Conservation (phyloP, 2,797 vertebrate genomes). For the Sebastes reedi region DNA sequence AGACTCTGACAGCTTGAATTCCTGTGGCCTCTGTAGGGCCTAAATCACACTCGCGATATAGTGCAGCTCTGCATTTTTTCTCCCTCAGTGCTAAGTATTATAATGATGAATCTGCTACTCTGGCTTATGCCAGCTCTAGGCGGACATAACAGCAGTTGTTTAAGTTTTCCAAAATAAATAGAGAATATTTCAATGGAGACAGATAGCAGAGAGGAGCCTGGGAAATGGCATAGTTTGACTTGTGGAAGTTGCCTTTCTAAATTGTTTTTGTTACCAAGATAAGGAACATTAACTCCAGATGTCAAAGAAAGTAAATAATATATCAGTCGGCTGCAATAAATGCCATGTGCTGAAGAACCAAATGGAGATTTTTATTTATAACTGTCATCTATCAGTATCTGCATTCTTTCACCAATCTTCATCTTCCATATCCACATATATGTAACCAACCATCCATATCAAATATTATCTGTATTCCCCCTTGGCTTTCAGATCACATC, state of each 20-base stretch:
- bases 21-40: constrained; percentile 70
- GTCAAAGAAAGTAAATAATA: constrained; percentile 86
- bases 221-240: constrained; percentile 86
- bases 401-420: constrained; percentile 58
- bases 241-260: constrained; percentile 89
- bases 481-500: constrained; percentile 62
- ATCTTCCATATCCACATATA: constrained; percentile 48
- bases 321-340: constrained; percentile 79
- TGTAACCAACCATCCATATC: constrained; percentile 67
- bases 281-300: constrained; percentile 89
- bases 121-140: constrained; percentile 80
- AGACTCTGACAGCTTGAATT: constrained; percentile 75
- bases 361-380: constrained; percentile 74
- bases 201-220: constrained; percentile 85
- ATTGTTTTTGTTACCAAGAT: constrained; percentile 88
- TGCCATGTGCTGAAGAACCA: constrained; percentile 76
- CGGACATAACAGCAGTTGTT: constrained; percentile 87
- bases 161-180: constrained; percentile 88
- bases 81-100: constrained; percentile 81
- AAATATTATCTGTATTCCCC: constrained; percentile 63
- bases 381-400: constrained; percentile 68
- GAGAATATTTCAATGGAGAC: constrained; percentile 85
- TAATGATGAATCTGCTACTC: constrained; percentile 84
- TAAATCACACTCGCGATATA: constrained; percentile 77
- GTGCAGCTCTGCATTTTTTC: constrained; percentile 70